Conservation (phyloP, 2,888 invertebrate species). For the Pyralis farinalis region DNA sequence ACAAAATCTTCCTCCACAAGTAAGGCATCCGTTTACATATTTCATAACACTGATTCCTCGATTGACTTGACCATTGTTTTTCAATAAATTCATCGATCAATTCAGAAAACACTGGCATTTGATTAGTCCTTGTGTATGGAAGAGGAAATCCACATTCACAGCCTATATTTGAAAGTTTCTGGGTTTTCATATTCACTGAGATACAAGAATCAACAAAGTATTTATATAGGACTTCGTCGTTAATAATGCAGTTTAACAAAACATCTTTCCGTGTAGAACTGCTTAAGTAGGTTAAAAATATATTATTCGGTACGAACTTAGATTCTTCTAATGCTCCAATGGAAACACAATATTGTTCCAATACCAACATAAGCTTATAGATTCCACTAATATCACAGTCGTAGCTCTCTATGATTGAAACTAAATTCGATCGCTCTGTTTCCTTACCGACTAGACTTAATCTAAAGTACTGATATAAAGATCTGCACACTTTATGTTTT, state of each 20-base stretch:
- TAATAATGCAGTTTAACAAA: conserved; percentile 51
- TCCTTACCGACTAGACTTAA: conserved; percentile 67
- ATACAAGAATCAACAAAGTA: conserved; percentile 82
- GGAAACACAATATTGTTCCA: conserved; percentile 65
- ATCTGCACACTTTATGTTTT: conserved; percentile 53
- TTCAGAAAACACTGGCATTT: conserved; percentile 70
- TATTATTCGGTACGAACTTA: conserved; percentile 59
- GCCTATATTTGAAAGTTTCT: conserved; percentile 56
- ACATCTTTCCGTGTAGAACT: conserved; percentile 39
- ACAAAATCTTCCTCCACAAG: conserved; percentile 82
- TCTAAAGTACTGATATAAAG: conserved; percentile 67
- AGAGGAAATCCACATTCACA: conserved; percentile 83
- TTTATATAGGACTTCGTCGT: conserved; percentile 63
- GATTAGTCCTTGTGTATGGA: conserved; percentile 65
- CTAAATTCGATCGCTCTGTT: conserved; percentile 62
- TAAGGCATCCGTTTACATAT: conserved; percentile 82
- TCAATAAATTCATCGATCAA: conserved; percentile 81
- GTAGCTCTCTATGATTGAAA: conserved; percentile 56
- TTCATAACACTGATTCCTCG: conserved; percentile 66
- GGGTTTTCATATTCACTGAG: conserved; percentile 70
- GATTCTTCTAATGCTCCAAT: conserved; percentile 59
- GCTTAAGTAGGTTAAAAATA: conserved; percentile 65
- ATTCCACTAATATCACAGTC: conserved; percentile 72
- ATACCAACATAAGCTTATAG: conserved; percentile 56
- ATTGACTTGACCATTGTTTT: conserved; percentile 63